Percentiles rank a stretch among this genome's conserved stretches.
phyloP scores from a whole-genome alignment of 2,888 invertebrate species.

The Dioctria rufipes region DNA sequence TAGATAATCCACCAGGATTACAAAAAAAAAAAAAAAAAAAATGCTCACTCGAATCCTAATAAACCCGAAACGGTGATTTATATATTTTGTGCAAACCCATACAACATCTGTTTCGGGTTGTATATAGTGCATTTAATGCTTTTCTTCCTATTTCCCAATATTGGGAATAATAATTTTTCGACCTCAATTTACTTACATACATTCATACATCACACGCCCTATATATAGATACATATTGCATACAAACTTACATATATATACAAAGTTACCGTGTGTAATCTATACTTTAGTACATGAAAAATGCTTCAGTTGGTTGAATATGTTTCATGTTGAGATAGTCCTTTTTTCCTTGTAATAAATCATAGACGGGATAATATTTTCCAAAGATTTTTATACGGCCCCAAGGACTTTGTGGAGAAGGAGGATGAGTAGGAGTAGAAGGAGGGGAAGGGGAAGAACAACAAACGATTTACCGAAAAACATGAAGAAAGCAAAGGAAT shows the following conservation, averaged over 20 bases:
- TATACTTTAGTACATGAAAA: background rate
- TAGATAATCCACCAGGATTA: background rate
- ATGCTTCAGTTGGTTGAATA: background rate
- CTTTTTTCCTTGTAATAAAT: conserved; percentile 1
- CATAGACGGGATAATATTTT: conserved; percentile 9
- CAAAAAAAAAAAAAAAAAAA: too few species aligned
- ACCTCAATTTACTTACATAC: too few species aligned
- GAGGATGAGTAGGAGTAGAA: background rate
- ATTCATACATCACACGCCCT: too few species aligned
- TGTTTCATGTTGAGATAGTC: conserved; percentile 17
- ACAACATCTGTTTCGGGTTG: background rate
- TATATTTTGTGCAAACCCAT: background rate
- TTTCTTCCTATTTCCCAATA: background rate
- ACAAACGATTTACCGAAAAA: conserved; percentile 2
- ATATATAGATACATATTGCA: too few species aligned
- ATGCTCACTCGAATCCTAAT: background rate
- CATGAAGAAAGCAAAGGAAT: conserved; percentile 11
- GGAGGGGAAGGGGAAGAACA: background rate
- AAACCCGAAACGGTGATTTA: background rate
- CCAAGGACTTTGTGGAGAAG: background rate
- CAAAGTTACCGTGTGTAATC: background rate
- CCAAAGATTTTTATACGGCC: conserved; percentile 13
- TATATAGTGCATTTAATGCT: background rate
- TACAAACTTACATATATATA: background rate
- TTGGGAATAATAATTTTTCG: background rate